Percentiles rank a stretch among this genome's conserved stretches.
Evolutionary conservation across 2,888 invertebrate species (phyloP).

Genomic region (Crematogaster levior): DNA sequence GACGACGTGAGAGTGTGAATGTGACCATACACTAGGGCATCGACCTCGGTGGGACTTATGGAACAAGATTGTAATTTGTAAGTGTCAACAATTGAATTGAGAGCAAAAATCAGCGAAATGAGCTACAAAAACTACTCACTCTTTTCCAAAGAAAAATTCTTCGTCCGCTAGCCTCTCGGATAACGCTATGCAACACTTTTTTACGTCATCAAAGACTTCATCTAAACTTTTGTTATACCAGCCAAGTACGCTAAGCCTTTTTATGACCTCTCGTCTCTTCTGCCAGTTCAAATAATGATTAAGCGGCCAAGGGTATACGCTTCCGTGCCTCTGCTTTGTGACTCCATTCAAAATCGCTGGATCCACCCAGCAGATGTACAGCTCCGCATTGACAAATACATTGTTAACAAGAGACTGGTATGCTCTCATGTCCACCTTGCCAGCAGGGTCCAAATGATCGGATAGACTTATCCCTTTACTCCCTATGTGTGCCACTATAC

Average conservation of each 20-base stretch:
- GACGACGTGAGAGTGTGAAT: conserved; percentile 86
- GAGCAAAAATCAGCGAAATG: not conserved
- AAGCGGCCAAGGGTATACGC: conserved; percentile 97
- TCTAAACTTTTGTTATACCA: conserved; percentile 94
- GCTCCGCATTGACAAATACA: conserved; percentile 96
- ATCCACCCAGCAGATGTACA: conserved; percentile 96
- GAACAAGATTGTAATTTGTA: conserved; percentile 54
- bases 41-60: conserved; percentile 90
- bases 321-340: conserved; percentile 94
- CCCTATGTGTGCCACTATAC: conserved; percentile 95
- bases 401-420: conserved; percentile 96
- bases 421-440: conserved; percentile 95
- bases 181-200: conserved; percentile 95
- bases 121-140: conserved; percentile 86
- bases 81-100: not conserved
- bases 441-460: conserved; percentile 89
- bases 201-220: conserved; percentile 91
- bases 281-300: conserved; percentile 92
- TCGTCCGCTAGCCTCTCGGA: conserved; percentile 93
- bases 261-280: conserved; percentile 90
- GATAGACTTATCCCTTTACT: conserved; percentile 94
- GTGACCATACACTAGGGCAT: conserved; percentile 92
- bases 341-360: conserved; percentile 92
- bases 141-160: conserved; percentile 93
- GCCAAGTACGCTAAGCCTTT: conserved; percentile 91